A percentile compares a stretch with the other conserved stretches of the same genome.
phyloP scores from a whole-genome alignment of 2,113 vertebrate genomes.

The Synodontis membranacea region DNA sequence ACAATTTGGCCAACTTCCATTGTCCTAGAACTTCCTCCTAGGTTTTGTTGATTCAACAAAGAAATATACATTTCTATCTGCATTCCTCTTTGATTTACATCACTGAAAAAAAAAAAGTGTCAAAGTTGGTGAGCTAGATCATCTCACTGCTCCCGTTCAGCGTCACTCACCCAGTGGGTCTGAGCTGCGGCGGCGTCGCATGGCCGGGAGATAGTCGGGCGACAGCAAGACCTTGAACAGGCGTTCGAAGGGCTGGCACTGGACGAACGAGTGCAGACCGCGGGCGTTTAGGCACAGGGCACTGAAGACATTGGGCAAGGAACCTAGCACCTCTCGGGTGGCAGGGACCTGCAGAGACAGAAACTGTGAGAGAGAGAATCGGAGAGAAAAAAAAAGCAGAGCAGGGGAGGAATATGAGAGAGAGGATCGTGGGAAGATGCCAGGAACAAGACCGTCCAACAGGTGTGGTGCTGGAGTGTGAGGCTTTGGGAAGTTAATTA shows the following conservation, averaged over 20 bases:
- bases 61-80: neutral
- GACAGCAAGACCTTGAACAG: constrained; percentile 97
- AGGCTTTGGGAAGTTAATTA: constrained; percentile 25
- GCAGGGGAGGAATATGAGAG: constrained; percentile 47
- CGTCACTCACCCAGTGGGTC: constrained; percentile 86
- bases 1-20: neutral
- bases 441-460: constrained; percentile 38
- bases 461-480: constrained; percentile 32
- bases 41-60: neutral
- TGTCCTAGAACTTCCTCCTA: no score
- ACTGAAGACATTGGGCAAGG: constrained; percentile 94
- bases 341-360: constrained; percentile 83
- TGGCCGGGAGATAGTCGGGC: constrained; percentile 93
- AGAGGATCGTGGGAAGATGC: constrained; percentile 39
- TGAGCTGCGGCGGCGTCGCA: constrained; percentile 89
- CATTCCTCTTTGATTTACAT: neutral
- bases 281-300: constrained; percentile 94
- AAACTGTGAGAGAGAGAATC: constrained; percentile 48
- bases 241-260: constrained; percentile 95
- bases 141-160: neutral
- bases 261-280: constrained; percentile 93
- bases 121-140: neutral
- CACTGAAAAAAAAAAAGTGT: neutral
- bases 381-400: constrained; percentile 43
- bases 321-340: constrained; percentile 92